phyloP scores from a whole-genome alignment of 1,140 invertebrate genomes.

The Sycobia sp. region DNA sequence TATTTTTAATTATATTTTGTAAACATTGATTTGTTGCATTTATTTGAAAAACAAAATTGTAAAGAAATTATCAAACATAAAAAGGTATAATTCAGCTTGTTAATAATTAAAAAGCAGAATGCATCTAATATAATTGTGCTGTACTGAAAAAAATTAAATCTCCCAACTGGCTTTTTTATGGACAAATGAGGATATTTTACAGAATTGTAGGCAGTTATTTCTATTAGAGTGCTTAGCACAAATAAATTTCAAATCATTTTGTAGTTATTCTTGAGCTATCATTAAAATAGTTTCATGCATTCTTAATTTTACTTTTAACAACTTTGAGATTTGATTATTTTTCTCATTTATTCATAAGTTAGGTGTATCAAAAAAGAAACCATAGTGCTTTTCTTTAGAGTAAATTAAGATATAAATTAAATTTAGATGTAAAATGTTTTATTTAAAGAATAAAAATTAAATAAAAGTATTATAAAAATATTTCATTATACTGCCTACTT shows the following conservation, averaged over 20 bases:
- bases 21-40: too few species aligned
- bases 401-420: too few species aligned
- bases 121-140: constrained; percentile 16
- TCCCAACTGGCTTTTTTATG: constrained; percentile 27
- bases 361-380: too few species aligned
- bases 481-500: constrained; percentile 10
- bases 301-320: too few species aligned
- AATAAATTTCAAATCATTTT: constrained; percentile 17
- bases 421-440: too few species aligned
- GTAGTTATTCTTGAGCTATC: constrained; percentile 2
- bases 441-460: constrained; percentile 3
- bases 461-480: constrained; percentile 4
- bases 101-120: constrained; percentile 16
- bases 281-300: too few species aligned
- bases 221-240: constrained; percentile 23
- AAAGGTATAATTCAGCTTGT: constrained; percentile 20
- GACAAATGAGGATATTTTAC: constrained; percentile 20
- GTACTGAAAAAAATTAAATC: constrained; percentile 24
- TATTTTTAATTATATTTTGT: too few species aligned
- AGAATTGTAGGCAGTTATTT: constrained; percentile 38
- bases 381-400: too few species aligned
- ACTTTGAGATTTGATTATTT: too few species aligned
- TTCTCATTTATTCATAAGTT: too few species aligned
- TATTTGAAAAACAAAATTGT: neutral
- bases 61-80: too few species aligned